Evolutionary conservation across 1,140 invertebrate species (phyloP), one percentile per base, ranked within the genome.

Genomic region (Coptotermes formosanus): DNA sequence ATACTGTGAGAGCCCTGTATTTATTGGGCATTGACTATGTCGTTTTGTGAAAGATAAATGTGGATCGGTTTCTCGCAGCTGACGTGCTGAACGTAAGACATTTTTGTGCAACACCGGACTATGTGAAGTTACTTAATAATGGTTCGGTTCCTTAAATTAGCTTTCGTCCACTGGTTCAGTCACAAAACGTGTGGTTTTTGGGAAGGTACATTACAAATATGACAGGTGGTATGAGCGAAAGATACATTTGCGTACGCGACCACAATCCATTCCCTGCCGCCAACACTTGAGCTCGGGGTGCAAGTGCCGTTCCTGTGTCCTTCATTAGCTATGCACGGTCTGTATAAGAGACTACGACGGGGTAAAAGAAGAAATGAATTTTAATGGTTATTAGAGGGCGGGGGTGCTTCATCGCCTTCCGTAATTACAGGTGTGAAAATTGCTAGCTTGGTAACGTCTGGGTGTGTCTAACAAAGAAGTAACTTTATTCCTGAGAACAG

Each of bases 251-350:
- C 25, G 25, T 30, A 75, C 7, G 25, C 64, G 25, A 2, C 64
- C 64, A 8, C 64, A 19, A 9, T 55, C 19, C 14, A 55, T 4
- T 30, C 7, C n/a, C 6, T n/a, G 64, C 64, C 2, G 64, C 52
- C 64, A 8, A n/a, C 64, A 7, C 64, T 75, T 75, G 64, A 75
- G 25, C 30, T 30, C n/a, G 9, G 64, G 64, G 6, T 75, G 52
- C 52, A 55, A 55, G 52, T 55, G 19, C 52, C 14, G 25, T 1
- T 75, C 64, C n/a, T 7, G 8, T 30, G 64, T 75, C 64, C 64
- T 75, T 75, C 64, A 75, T 75, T 75, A 75, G 64, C n/a, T 75
- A 75, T 75, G 64, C 64, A 30, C 64, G n/a, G n/a, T n/a, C 64
- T 8, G 3, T 25, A 25, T 75, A 30, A 75, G 64, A 30, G 52